Evolutionary conservation across 2,113 vertebrate genomes (phyloP).

Genomic region (Peromyscus californicus): DNA sequence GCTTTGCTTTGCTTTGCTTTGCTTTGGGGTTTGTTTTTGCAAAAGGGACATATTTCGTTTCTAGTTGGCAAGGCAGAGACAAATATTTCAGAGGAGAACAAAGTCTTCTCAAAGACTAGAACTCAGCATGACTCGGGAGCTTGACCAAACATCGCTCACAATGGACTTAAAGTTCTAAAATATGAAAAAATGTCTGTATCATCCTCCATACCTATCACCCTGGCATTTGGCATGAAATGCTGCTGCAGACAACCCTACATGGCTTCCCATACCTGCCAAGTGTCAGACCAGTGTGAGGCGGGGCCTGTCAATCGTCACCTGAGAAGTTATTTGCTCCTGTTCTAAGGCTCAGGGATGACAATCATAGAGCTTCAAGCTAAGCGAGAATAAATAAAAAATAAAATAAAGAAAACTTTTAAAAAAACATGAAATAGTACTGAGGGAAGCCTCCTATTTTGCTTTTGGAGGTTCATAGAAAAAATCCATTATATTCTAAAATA

Average conservation of each 20-base stretch:
- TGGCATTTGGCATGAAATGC: background rate
- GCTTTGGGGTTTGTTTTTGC: background rate
- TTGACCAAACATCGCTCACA: background rate
- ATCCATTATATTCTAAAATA: constrained; percentile 55
- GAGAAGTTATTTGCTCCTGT: constrained; percentile 32
- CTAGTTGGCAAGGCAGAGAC: constrained; percentile 49
- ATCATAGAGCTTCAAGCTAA: background rate
- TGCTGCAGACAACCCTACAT: background rate
- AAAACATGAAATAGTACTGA: background rate
- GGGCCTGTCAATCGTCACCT: background rate
- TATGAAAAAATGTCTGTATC: background rate
- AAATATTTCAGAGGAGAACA: constrained; percentile 32
- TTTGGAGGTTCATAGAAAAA: constrained; percentile 19
- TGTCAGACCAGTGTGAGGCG: background rate
- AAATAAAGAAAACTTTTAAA: background rate
- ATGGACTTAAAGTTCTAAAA: constrained; percentile 35
- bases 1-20: background rate
- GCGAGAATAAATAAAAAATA: background rate
- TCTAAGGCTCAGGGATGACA: background rate
- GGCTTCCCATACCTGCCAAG: background rate
- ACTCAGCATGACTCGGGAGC: background rate
- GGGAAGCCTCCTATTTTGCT: constrained; percentile 12
- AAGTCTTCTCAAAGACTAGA: constrained; percentile 44
- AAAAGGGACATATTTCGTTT: constrained; percentile 25
- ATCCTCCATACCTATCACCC: background rate